phyloP scores from a whole-genome alignment of 2,888 invertebrate genomes.

The Drosophila affinis region DNA sequence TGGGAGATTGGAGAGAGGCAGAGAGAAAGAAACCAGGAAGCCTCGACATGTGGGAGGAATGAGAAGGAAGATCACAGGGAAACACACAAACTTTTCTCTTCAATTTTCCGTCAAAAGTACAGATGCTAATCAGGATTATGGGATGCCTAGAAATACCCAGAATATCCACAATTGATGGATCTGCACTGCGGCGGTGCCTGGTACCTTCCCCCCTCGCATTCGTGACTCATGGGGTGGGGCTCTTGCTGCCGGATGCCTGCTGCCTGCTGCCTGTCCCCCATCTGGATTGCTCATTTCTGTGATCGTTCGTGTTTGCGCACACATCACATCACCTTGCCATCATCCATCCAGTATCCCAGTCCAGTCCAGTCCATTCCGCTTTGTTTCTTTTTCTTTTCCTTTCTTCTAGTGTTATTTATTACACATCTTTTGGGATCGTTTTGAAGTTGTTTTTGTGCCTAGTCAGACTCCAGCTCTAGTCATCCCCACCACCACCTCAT shows the following conservation, averaged over 20 bases:
- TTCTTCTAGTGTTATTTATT: constrained; percentile 61
- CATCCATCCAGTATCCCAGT: too few relatives aligned
- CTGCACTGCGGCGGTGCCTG: too few relatives aligned
- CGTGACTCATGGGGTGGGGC: neutral
- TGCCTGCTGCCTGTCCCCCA: neutral
- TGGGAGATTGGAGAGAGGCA: too few relatives aligned
- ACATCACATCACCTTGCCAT: neutral
- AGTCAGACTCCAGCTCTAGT: constrained; percentile 14
- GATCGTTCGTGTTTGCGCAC: constrained; percentile 31
- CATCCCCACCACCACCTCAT: too few relatives aligned
- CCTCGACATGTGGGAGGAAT: too few relatives aligned
- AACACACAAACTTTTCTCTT: too few relatives aligned
- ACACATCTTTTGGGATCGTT: constrained; percentile 59
- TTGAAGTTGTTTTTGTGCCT: constrained; percentile 40
- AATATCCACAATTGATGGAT: neutral
- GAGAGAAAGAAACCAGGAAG: too few relatives aligned
- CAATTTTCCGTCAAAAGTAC: too few relatives aligned
- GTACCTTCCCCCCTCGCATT: neutral
- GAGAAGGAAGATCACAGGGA: too few relatives aligned
- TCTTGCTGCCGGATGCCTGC: too few relatives aligned
- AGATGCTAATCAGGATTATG: too few relatives aligned
- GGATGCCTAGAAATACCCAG: too few relatives aligned
- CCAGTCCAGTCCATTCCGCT: constrained; percentile 45
- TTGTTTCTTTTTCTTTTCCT: constrained; percentile 41
- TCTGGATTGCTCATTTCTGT: constrained; percentile 21